Base-by-base conservation (phyloP, 2,113 vertebrate genomes). In the Dasyprocta punctata region DNA sequence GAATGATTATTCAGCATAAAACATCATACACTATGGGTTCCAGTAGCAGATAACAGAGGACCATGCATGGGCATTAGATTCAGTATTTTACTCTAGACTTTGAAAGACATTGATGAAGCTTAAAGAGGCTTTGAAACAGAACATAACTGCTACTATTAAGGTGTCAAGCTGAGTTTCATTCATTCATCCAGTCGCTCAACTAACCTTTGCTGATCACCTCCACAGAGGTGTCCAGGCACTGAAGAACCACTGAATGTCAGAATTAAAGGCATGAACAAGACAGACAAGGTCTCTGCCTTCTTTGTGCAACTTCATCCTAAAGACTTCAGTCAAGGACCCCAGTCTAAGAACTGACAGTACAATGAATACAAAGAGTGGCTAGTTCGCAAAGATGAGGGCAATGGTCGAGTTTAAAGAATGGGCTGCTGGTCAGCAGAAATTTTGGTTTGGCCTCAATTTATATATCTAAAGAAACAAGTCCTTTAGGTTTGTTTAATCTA, bases 271-370 rank as follows among this genome's bases (percentile, higher is more conserved):
- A 33, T n/a, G 75, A 90, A 52, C 9, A 67, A 44, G 82, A 77
- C 36, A 89, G 69, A 49, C 26, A 86, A 14, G 0, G 8, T 89
- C 20, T 90, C 60, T 93, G 38, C 28, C 26, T 24, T 89, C 28
- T 94, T 83, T 75, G 36, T 54, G 54, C 63, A 80, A 96, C 41
- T 94, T 89, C 33, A 80, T 86, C 95, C 71, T 94, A 54, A 94
- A 91, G 41, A 89, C 6, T 63, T 94, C 3, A 0, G 0, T 75
- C 36, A 80, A 67, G 47, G 16, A 28, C 63, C 41, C 13, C 6
- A 47, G 12, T 89, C 47, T 86, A 88, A 81, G 44, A 94, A 91
- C 54, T 73, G 13, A 71, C 20, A 38, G 22, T 75, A 44, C 33
- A 69, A 63, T 2, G n/a, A 52, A 5, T 47, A 92, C 30, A 73